These are phyloP conservation scores for Megatriorchis doriae DNA, from an alignment of 2,113 vertebrate species.

Conservation along the genomic window DNA sequence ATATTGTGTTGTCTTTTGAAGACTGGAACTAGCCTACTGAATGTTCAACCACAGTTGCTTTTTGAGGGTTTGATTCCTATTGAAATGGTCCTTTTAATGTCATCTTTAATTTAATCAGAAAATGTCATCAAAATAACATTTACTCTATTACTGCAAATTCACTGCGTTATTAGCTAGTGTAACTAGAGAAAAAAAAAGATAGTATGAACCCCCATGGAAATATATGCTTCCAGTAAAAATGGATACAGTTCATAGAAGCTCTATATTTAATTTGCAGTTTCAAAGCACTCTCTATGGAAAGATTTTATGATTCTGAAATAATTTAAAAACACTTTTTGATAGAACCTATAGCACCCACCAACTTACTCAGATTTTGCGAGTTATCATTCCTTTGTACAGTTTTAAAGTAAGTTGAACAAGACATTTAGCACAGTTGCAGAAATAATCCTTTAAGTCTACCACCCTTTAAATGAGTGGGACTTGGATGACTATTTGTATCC, in stretches of 20 bases:
- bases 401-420: background rate
- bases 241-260: conserved; percentile 76
- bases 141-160: conserved; percentile 78
- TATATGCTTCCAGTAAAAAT: conserved; percentile 75
- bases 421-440: background rate
- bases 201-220: conserved; percentile 73
- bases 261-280: conserved; percentile 79
- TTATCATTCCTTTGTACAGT: background rate
- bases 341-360: conserved; percentile 29
- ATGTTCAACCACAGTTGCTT: conserved; percentile 47
- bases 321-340: conserved; percentile 69
- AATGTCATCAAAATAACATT: conserved; percentile 78
- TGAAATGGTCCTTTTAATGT: conserved; percentile 75
- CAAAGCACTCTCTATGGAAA: conserved; percentile 72
- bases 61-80: conserved; percentile 63
- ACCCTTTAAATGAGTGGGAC: background rate
- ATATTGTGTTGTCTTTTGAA: conserved; percentile 24
- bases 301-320: conserved; percentile 77
- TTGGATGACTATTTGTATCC: background rate
- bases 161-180: conserved; percentile 77
- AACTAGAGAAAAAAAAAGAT: conserved; percentile 74
- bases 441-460: background rate
- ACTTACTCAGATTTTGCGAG: conserved; percentile 38
- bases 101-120: conserved; percentile 77
- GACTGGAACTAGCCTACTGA: conserved; percentile 8